Evolutionary conservation across 1,140 invertebrate genomes (phyloP), one percentile per base, ranked within the genome.

Genomic region (Melipona quadrifasciata): DNA sequence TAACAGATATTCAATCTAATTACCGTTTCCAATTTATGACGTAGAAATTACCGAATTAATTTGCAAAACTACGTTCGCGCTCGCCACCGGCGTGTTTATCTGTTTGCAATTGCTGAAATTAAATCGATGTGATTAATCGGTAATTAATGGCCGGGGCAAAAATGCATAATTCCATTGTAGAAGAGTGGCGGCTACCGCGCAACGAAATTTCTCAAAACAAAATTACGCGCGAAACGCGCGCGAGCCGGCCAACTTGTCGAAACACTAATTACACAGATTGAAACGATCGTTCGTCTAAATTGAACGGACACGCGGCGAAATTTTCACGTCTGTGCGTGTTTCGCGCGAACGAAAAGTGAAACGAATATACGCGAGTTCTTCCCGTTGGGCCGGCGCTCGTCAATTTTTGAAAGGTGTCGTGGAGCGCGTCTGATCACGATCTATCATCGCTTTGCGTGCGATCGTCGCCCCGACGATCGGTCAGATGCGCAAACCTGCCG

Each of bases 401-500:
- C 31, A 21, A 64, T 81, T 47, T 55, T 71, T n/a, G 12, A 34
- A 24, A 55, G 19, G 53, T 31, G 31, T 31, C 2, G 31, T 31
- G 2, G 31, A 31, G 2, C 2, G 31, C 31, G 64, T 21, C n/a
- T 27, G 58, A 67, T 16, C 19, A 57, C 24, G 12, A n/a, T n/a
- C n/a, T n/a, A n/a, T n/a, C n/a, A n/a, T n/a, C 24, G 24, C 73
- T 57, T 75, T 58, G 73, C 73, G 53, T 75, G 55, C 21, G 24
- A 39, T 39, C 24, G 61, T n/a, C 21, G n/a, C 57, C 34, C 31
- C 73, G 34, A 24, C 27, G 16, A 75, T 31, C n/a, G 16, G 4
- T 34, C 27, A 24, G 27, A 21, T 24, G 31, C n/a, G 6, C 1
- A n/a, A 75, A 58, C 21, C 31, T 58, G 55, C 19, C 24, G n/a